Conservation (phyloP, 2,113 vertebrate species). For the Arenaria interpres region DNA sequence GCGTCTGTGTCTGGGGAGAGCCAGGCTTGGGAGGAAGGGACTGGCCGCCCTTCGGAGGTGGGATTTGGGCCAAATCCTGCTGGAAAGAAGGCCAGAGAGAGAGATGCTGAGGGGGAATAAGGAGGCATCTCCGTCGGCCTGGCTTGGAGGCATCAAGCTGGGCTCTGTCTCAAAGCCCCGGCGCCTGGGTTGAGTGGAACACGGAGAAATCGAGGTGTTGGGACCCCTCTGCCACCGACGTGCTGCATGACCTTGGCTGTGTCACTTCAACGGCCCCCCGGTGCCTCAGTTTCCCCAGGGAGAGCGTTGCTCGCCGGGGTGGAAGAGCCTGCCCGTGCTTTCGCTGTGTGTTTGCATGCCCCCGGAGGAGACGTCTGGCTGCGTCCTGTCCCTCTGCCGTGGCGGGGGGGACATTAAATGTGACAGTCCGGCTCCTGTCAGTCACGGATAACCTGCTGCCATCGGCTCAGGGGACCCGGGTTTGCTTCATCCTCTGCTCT, state of each 20-base stretch:
- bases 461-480: neutral
- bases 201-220: rapidly evolving
- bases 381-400: neutral
- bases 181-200: rapidly evolving
- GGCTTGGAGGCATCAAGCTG: neutral
- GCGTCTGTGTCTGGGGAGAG: neutral
- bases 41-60: neutral
- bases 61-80: neutral
- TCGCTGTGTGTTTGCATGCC: neutral
- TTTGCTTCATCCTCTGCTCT: neutral
- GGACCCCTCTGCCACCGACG: neutral
- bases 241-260: neutral
- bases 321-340: neutral
- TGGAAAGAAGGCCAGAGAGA: neutral
- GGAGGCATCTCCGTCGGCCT: neutral
- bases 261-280: neutral
- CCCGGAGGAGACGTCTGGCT: neutral
- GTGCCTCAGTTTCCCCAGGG: conserved; percentile 4
- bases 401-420: neutral
- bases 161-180: neutral
- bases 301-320: neutral
- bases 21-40: neutral
- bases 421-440: neutral
- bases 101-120: neutral
- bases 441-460: neutral